These are phyloP conservation scores for Campoplex capitator DNA, from an alignment of 2,888 invertebrate genomes.

Conservation along the genomic window DNA sequence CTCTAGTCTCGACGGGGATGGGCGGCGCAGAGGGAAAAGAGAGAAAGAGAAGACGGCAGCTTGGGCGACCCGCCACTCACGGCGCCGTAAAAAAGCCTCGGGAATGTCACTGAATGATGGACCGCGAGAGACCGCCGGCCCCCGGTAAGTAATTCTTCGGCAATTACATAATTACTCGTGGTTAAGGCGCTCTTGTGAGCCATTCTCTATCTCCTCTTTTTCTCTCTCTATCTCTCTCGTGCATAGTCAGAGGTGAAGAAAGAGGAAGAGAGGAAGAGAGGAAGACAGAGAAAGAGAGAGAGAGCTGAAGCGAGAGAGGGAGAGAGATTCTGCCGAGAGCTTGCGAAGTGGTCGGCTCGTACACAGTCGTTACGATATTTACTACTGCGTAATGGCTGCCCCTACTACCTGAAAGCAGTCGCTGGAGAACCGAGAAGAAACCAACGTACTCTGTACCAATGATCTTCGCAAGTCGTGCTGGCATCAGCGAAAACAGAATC, in stretches of 20 bases:
- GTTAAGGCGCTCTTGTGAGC: conserved; percentile 74
- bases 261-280: not conserved
- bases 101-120: conserved; percentile 84
- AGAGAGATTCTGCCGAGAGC: conserved; percentile 37
- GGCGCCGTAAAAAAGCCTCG: conserved; percentile 81
- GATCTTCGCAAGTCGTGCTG: conserved; percentile 17
- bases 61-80: conserved; percentile 80
- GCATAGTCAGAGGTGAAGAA: conserved; percentile 31
- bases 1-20: not conserved
- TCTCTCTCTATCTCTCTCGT: not conserved
- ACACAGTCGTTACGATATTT: conserved; percentile 84
- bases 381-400: conserved; percentile 83
- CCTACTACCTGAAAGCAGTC: conserved; percentile 71
- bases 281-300: not conserved
- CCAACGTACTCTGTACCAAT: conserved; percentile 56
- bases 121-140: conserved; percentile 75
- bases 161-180: conserved; percentile 84
- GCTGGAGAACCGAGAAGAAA: conserved; percentile 71
- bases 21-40: conserved; percentile 16
- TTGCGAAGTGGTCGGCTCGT: conserved; percentile 66
- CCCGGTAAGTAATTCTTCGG: conserved; percentile 83
- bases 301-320: not conserved
- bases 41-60: conserved; percentile 19
- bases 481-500: conserved; percentile 15
- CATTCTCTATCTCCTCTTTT: conserved; percentile 27